Conservation (phyloP, 2,113 vertebrate genomes). For the Podarcis raffonei region DNA sequence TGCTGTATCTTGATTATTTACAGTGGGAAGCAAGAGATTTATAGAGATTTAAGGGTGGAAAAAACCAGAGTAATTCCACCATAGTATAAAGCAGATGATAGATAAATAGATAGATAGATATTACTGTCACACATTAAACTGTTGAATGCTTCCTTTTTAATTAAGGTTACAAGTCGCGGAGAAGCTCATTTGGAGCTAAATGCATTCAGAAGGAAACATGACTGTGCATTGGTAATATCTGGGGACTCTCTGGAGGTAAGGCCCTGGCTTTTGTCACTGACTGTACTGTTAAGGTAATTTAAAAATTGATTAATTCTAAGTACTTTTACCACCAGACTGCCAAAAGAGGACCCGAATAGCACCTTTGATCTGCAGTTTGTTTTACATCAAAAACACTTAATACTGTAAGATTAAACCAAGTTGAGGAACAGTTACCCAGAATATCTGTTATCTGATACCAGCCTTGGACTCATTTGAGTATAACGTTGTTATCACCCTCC, state of each 20-base stretch:
- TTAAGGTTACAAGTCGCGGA: conserved; percentile 88
- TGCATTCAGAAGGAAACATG: conserved; percentile 95
- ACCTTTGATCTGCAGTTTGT: background rate
- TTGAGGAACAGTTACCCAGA: background rate
- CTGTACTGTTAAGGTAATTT: background rate
- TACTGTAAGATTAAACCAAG: background rate
- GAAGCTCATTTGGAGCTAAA: conserved; percentile 98
- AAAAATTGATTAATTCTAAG: background rate
- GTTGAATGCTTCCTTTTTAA: conserved; percentile 3
- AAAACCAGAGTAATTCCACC: background rate
- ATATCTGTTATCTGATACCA: background rate
- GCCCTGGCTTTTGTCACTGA: conserved; percentile 12
- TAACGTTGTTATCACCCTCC: background rate
- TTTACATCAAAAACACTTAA: background rate
- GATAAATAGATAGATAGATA: background rate
- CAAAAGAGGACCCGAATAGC: background rate
- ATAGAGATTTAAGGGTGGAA: background rate
- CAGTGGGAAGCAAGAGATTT: background rate
- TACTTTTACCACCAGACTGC: background rate
- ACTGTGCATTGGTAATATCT: conserved; percentile 96
- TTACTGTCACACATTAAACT: conserved; percentile 5
- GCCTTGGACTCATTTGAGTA: background rate
- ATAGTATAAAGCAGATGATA: background rate
- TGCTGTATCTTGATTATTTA: background rate
- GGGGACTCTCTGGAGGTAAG: conserved; percentile 96